Evolutionary conservation across 2,888 invertebrate species (phyloP), one percentile per base, ranked within the genome.

Genomic region (Druceiella hillmani): DNA sequence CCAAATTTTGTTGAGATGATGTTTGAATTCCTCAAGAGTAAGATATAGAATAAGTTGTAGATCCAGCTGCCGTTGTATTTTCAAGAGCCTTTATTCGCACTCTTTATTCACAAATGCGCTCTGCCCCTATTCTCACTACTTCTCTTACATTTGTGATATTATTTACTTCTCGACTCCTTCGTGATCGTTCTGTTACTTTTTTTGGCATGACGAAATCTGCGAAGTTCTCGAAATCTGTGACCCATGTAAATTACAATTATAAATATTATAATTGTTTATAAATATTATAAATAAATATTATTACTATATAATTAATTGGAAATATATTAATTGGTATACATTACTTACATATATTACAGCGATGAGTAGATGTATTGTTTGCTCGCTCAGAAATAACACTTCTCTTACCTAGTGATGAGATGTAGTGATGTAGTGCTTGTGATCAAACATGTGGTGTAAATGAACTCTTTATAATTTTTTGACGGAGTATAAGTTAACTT

Each of bases 121-220:
- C 33, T 35, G 36, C 36, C 33, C 36, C 36, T 34, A 32, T 35
- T 35, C 33, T 35, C 36, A 32, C 35, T 35, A 35, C 36, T 33
- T 35, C 33, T 35, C 26, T 35, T 32, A 35, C 36, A 30, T 35
- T 35, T 14, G 33, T 4, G 36, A 33, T 32, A 35, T 33, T 30
- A 12, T 35, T 33, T 34, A 30, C 34, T 35, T 5, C n/a, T 34
- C 12, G 36, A 35, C 33, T 35, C 26, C 32, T 4, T 33, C 29
- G 33, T 15, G 36, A 24, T 33, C 36, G 4, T 33, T 35, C 12
- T n/a, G 36, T 35, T 33, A 7, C 12, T 35, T 35, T 35, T 27
- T 35, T 35, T 35, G 36, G 15, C n/a, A 16, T 42, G 32, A 11
- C 15, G 11, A 31, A 27, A 27, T 27, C 27, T 27, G 27, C 11